Evolutionary conservation across 1,140 invertebrate species (phyloP).

Genomic region (Cyclina sinensis): DNA sequence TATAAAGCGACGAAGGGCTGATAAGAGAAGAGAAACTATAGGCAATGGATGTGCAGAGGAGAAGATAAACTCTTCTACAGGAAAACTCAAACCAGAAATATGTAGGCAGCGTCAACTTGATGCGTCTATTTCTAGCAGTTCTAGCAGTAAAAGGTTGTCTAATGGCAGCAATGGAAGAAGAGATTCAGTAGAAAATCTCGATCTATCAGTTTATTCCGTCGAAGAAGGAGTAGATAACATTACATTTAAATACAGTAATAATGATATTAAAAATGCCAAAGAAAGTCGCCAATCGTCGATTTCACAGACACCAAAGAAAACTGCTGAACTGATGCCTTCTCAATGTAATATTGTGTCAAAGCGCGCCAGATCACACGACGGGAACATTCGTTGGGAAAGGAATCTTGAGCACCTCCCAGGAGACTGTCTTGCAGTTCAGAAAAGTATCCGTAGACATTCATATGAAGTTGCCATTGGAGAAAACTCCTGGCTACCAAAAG

Average conservation of each 20-base stretch:
- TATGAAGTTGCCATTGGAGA: slow-evolving; percentile 52
- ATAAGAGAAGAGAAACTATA: not conserved
- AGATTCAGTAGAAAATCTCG: not conserved
- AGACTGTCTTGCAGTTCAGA: slow-evolving; percentile 23
- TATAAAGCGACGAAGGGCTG: slow-evolving; percentile 30
- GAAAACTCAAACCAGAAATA: not conserved
- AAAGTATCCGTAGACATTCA: slow-evolving; percentile 42
- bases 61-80: not conserved
- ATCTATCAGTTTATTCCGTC: slow-evolving; percentile 12
- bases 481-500: slow-evolving; percentile 43
- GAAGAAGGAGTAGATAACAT: slow-evolving; percentile 34
- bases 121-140: not conserved
- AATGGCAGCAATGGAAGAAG: not conserved
- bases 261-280: slow-evolving; percentile 25
- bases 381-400: not conserved
- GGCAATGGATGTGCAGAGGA: not conserved
- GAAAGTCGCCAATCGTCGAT: not conserved
- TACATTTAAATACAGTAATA: slow-evolving; percentile 37
- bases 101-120: too few species aligned
- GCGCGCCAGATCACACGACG: not conserved
- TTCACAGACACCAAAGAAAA: not conserved
- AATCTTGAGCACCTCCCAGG: not conserved
- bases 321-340: not conserved
- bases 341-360: not conserved
- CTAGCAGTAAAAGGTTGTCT: not conserved